Conservation (phyloP, 2,797 vertebrate genomes). For the Columba guinea region DNA sequence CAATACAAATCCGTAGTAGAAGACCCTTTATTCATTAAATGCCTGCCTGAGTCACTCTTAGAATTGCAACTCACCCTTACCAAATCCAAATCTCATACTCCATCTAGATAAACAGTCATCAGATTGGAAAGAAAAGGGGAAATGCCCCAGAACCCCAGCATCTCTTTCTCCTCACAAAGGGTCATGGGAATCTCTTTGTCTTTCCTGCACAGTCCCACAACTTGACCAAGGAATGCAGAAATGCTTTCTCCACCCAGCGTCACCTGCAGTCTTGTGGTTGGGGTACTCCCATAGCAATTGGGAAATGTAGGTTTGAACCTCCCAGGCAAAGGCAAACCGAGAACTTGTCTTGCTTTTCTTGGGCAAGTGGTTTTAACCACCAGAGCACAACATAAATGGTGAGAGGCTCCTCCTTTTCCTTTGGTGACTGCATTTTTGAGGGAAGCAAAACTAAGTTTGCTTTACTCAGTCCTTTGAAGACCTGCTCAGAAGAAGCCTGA, state of each 20-base stretch:
- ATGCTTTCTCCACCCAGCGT: constrained; percentile 58
- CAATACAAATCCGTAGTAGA: background rate
- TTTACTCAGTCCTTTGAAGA: constrained; percentile 46
- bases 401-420: constrained; percentile 51
- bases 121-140: background rate
- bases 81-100: background rate
- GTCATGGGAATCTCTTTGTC: constrained; percentile 23
- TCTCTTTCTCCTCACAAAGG: constrained; percentile 1
- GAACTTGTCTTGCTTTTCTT: constrained; percentile 56
- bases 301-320: constrained; percentile 43
- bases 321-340: constrained; percentile 41
- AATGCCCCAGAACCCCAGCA: background rate
- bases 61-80: background rate
- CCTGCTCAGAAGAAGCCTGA: background rate
- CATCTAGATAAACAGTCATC: background rate
- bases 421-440: constrained; percentile 43
- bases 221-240: constrained; percentile 60
- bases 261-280: constrained; percentile 60
- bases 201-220: background rate
- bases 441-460: background rate
- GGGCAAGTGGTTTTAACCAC: constrained; percentile 59
- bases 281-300: constrained; percentile 63
- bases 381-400: background rate
- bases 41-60: background rate
- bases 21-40: background rate